A percentile compares a stretch with the other conserved stretches of the same genome.
Evolutionary conservation across 2,113 vertebrate genomes (phyloP).

Genomic region (Vanacampus margaritifer): DNA sequence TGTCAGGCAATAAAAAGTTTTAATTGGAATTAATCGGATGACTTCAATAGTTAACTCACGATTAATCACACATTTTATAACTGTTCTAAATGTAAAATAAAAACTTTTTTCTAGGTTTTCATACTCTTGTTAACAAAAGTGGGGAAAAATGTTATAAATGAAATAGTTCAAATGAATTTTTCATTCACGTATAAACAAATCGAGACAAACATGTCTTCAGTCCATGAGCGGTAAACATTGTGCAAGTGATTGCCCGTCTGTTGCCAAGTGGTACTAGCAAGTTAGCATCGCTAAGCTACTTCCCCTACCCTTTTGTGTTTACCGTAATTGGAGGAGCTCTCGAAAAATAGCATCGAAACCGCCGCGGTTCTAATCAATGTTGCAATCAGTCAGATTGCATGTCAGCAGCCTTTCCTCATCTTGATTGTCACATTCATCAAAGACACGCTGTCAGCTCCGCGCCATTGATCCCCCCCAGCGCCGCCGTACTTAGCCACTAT

Average conservation of each 20-base stretch:
- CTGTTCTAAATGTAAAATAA: no score
- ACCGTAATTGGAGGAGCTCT: not conserved
- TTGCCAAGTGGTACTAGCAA: not conserved
- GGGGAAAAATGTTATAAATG: no score
- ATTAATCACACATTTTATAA: no score
- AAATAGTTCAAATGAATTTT: no score
- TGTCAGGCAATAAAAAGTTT: no score
- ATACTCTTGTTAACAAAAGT: no score
- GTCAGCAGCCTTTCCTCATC: constrained; percentile 21
- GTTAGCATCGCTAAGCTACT: not conserved
- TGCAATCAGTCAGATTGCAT: constrained; percentile 32
- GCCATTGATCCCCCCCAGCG: constrained; percentile 41
- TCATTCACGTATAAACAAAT: not conserved
- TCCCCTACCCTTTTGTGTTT: not conserved
- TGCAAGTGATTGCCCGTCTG: not conserved
- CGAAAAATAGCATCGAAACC: constrained; percentile 1
- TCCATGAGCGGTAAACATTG: not conserved
- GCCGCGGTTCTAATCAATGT: constrained; percentile 22
- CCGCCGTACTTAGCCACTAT: constrained; percentile 41
- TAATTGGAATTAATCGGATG: no score
- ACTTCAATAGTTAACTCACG: no score
- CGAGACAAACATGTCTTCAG: not conserved
- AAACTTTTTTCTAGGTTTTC: no score
- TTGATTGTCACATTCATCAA: constrained; percentile 48
- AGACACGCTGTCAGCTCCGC: constrained; percentile 5